Percentiles rank a stretch among this genome's conserved stretches.
These are phyloP conservation scores for Candidula unifasciata DNA, from an alignment of 2,888 invertebrate species.

Conservation along the genomic window DNA sequence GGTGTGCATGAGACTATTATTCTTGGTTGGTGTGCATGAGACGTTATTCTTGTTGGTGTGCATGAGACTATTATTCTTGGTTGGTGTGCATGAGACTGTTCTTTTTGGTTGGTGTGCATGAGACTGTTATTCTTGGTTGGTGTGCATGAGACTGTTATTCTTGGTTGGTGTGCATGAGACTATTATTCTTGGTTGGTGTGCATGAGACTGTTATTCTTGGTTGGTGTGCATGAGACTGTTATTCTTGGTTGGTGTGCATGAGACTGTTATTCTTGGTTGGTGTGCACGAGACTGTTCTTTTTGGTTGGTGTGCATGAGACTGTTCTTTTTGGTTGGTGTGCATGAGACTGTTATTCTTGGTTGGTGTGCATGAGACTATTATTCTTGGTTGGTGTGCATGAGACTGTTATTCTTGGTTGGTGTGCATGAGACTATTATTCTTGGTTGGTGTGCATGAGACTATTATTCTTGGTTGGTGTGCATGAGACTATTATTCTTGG, in stretches of 20 bases:
- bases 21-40: conserved; percentile 47
- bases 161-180: conserved; percentile 46
- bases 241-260: conserved; percentile 48
- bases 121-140: conserved; percentile 36
- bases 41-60: conserved; percentile 34
- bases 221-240: conserved; percentile 39
- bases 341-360: conserved; percentile 36
- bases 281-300: conserved; percentile 37
- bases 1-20: conserved; percentile 35
- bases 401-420: conserved; percentile 36
- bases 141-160: conserved; percentile 33
- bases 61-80: conserved; percentile 36
- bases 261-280: conserved; percentile 36
- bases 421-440: conserved; percentile 33
- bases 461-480: conserved; percentile 42
- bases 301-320: conserved; percentile 46
- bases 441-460: conserved; percentile 46
- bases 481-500: conserved; percentile 36
- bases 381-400: conserved; percentile 48
- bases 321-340: conserved; percentile 45
- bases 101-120: conserved; percentile 48
- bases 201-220: conserved; percentile 36
- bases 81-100: conserved; percentile 43
- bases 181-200: conserved; percentile 42
- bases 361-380: conserved; percentile 39